Conservation (phyloP, 2,888 invertebrate genomes). For the Hydrotaea cyrtoneurina region DNA sequence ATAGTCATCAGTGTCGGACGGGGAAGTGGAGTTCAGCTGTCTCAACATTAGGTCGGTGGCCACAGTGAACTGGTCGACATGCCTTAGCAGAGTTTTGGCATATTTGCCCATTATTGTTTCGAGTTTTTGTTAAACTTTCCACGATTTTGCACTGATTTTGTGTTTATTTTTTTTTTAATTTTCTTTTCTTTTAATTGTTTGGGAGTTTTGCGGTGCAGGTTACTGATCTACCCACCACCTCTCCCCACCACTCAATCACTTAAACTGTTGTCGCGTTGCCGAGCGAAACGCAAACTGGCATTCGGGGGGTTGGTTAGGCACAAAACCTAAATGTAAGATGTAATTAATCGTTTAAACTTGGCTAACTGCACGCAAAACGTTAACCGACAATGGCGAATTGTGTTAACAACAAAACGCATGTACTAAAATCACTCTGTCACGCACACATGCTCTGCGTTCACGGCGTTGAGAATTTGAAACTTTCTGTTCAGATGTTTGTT, state of each 20-base stretch:
- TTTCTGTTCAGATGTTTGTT: too few species aligned
- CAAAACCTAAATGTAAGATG: constrained; percentile 36
- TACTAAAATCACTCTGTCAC: not conserved
- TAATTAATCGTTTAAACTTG: constrained; percentile 65
- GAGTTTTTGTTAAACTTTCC: too few species aligned
- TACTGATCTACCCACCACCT: not conserved
- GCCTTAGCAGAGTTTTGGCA: not conserved
- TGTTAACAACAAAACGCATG: constrained; percentile 6
- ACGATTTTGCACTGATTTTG: too few species aligned
- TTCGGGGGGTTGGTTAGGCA: constrained; percentile 13
- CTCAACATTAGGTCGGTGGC: not conserved
- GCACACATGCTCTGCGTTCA: constrained; percentile 18
- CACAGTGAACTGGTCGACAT: not conserved
- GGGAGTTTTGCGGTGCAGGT: not conserved
- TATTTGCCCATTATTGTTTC: not conserved
- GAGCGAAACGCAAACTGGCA: not conserved
- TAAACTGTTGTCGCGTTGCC: too few species aligned
- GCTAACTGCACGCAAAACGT: constrained; percentile 72
- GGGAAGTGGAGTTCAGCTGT: not conserved
- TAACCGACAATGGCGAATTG: not conserved
- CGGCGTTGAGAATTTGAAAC: too few species aligned
- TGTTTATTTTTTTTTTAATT: too few species aligned
- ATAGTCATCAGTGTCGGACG: not conserved
- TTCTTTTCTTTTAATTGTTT: not conserved
- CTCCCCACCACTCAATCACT: not conserved